Evolutionary conservation across 2,113 vertebrate genomes (phyloP), one percentile per base, ranked within the genome.

Genomic region (Emberiza fucata): DNA sequence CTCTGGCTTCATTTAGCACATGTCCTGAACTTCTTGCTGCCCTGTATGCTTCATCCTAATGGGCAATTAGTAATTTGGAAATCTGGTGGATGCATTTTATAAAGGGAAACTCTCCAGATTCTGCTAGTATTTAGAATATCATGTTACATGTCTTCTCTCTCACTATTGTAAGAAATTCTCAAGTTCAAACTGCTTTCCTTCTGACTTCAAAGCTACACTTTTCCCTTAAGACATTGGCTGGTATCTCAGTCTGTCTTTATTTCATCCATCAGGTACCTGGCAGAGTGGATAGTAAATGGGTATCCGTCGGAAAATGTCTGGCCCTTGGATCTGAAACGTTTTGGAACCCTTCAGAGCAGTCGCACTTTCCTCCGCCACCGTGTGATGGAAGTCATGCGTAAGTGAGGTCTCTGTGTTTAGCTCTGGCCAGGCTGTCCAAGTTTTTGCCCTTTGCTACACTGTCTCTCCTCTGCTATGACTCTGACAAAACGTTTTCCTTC

Each of bases 321-420:
- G 99, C 98, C 99, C 2, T 95, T 99, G 97, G 99, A 99, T 94
- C 95, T 99, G 97, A 99, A 99, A 35, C 99, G 99, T 80, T 99
- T 99, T 45, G 99, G 99, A 4, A 98, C 98, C 84, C 98, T 99
- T 28, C 99, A 99, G 97, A 99, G 99, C 98, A 99, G 99, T 78
- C 98, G 99, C 16, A 99, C 99, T 24, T 99, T 99, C 97, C 97
- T 99, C 63, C 98, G 99, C 23, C 99, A 99, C 95, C 98, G 99
- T 9, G 99, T 99, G 73, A 99, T 99, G 99, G 99, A 99, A 97
- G 99, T 99, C 54, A 99, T 99, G 99, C 99, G 99, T 99, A 95
- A 99, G 99, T 99, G 53, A 23, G 47, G 48, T 22, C 60, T 50
- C 69, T 28, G 69, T 5, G 0, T 39, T 53, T 45, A 7, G n/a